These are phyloP conservation scores for Triops longicaudatus DNA, from an alignment of 1,140 invertebrate genomes.

Conservation along the genomic window DNA sequence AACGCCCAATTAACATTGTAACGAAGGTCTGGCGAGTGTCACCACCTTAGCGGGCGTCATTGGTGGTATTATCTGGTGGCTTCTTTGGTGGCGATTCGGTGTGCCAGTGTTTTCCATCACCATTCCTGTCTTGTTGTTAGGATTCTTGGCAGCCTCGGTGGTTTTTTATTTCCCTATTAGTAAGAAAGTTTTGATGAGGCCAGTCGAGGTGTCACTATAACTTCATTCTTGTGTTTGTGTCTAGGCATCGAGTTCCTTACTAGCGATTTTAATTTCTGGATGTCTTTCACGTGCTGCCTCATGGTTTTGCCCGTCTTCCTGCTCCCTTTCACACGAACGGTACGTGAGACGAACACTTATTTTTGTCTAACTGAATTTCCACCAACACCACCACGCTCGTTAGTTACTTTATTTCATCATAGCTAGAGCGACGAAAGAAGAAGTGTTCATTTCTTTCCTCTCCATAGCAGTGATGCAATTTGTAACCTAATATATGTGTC, in stretches of 20 bases:
- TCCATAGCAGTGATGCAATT: neutral
- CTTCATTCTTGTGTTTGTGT: slow-evolving; percentile 38
- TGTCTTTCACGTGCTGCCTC: slow-evolving; percentile 46
- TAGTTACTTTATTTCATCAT: neutral
- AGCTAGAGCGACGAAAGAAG: too few relatives aligned
- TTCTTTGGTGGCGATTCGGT: slow-evolving; percentile 47
- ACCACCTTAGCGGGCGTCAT: slow-evolving; percentile 39
- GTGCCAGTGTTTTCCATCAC: slow-evolving; percentile 49
- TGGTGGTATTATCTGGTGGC: slow-evolving; percentile 44
- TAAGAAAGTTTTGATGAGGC: slow-evolving; percentile 37
- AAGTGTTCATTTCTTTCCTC: neutral
- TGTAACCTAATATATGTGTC: slow-evolving; percentile 30
- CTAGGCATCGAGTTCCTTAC: slow-evolving; percentile 48
- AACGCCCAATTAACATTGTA: neutral
- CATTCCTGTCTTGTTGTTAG: slow-evolving; percentile 46
- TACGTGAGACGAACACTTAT: slow-evolving; percentile 28
- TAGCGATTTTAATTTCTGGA: slow-evolving; percentile 52
- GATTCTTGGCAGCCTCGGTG: slow-evolving; percentile 47
- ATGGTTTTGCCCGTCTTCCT: slow-evolving; percentile 44
- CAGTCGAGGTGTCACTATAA: slow-evolving; percentile 29
- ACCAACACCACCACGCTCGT: neutral
- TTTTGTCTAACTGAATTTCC: slow-evolving; percentile 11
- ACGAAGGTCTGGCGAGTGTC: slow-evolving; percentile 31
- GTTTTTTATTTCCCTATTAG: slow-evolving; percentile 49
- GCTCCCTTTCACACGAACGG: slow-evolving; percentile 33